phyloP scores from a whole-genome alignment of 2,888 invertebrate species.

The Prionchulus punctatus region DNA sequence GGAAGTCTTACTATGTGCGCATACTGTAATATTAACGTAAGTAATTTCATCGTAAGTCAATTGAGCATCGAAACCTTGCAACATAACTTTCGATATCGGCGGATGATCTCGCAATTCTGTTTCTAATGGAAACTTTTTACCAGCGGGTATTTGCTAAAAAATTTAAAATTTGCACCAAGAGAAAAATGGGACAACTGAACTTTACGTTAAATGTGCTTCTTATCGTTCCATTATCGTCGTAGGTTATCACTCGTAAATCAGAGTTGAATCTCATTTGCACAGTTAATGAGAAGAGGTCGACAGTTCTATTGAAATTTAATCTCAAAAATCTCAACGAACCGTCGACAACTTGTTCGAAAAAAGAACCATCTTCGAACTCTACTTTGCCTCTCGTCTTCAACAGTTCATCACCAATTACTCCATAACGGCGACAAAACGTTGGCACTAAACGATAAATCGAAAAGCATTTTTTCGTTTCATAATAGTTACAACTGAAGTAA shows the following conservation, averaged over 20 bases:
- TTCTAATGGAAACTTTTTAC: background rate
- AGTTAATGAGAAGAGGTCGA: background rate
- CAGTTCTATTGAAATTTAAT: background rate
- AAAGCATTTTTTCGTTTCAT: no score
- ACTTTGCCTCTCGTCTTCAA: background rate
- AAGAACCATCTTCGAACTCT: background rate
- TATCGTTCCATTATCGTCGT: background rate
- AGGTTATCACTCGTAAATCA: background rate
- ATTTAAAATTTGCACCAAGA: background rate
- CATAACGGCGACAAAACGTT: background rate
- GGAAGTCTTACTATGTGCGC: background rate
- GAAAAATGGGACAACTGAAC: background rate
- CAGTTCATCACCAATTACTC: background rate
- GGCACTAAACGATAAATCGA: no score
- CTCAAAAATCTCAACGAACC: background rate
- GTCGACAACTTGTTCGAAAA: background rate
- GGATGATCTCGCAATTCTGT: background rate
- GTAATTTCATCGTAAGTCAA: background rate
- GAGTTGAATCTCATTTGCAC: background rate
- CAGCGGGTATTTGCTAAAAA: background rate
- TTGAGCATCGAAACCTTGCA: slow-evolving; percentile 2
- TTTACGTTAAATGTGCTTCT: background rate
- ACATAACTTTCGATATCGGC: background rate
- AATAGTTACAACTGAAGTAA: no score
- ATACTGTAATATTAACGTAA: background rate